Evolutionary conservation across 2,113 vertebrate genomes (phyloP).

Genomic region (Hyperoodon ampullatus): DNA sequence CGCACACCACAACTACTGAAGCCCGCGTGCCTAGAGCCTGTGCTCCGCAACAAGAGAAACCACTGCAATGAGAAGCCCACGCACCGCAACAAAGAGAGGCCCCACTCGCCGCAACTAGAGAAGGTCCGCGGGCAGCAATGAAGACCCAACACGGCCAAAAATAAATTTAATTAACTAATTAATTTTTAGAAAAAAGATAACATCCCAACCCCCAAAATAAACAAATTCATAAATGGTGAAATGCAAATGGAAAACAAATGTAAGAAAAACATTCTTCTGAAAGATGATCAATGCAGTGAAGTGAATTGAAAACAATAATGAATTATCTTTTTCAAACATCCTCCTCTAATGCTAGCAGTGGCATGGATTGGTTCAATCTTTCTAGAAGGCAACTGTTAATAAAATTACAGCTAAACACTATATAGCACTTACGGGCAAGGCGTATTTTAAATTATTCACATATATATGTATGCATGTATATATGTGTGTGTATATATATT

Average conservation of each 20-base stretch:
- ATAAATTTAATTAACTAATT: no score
- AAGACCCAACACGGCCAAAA: no score
- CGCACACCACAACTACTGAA: no score
- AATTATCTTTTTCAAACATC: neutral
- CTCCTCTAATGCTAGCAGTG: neutral
- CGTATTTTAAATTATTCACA: neutral
- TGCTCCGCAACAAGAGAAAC: no score
- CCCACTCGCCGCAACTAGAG: no score
- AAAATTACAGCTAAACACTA: neutral
- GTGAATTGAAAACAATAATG: neutral
- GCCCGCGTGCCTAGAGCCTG: no score
- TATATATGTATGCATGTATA: no score
- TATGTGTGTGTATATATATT: neutral
- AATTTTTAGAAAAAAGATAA: neutral
- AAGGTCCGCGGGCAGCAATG: no score
- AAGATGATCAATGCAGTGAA: no score
- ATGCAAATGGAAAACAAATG: neutral
- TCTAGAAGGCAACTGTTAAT: neutral
- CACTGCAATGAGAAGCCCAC: no score
- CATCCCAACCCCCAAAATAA: neutral
- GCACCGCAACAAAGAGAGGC: no score
- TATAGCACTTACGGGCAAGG: neutral
- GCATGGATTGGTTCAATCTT: neutral
- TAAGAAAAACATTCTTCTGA: neutral
- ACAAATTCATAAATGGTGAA: neutral